Base-by-base conservation (phyloP, 2,113 vertebrate species). In the Hypocryptadius cinnamomeus region DNA sequence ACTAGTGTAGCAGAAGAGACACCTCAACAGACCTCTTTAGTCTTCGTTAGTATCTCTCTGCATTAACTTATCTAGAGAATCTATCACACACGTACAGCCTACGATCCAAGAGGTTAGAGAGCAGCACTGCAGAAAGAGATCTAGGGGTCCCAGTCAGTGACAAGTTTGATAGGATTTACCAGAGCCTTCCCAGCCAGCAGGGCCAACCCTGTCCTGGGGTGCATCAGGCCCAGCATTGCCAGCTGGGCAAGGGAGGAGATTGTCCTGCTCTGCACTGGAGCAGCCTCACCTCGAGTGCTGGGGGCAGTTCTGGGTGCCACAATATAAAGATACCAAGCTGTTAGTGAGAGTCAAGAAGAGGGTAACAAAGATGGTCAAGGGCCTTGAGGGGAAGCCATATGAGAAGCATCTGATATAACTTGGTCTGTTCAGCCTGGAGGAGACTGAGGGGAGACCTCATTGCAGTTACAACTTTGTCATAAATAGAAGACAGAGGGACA, bases 201-300 rank as follows among this genome's bases (percentile, higher is more conserved):
- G 16, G 45, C 16, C 45, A 74, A 6, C 4, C 1, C 0, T 21
- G 28, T 51, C 39, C 60, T 30, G 33, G 24, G 11, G 19, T 0
- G 8, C 30, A 74, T 68, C 20, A 60, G 16, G 39, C 20, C 21
- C 30, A 40, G 69, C 78, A 68, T 15, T 1, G 0, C 16, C 24
- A 4, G 11, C 16, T 0, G 0, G 24, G 25, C 4, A 15, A 81
- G 39, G 37, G 27, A 39, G 13, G 33, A 7, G 6, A 66, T 12
- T 59, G 33, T 24, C 54, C 44, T 0, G 0, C 22, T 44, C 39
- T 39, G 40, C 10, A 2, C 13, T 30, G 23, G 18, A 2, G 47
- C 0, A 1, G n/a, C n/a, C 39, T 61, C 10, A 3, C 10, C 39
- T 77, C 0, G 0, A 33, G 24, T 39, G 9, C 13, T 24, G 10